Percentiles rank a stretch among this genome's conserved stretches.
Conservation (phyloP, 2,113 vertebrate genomes). For the Podarcis cretensis region DNA sequence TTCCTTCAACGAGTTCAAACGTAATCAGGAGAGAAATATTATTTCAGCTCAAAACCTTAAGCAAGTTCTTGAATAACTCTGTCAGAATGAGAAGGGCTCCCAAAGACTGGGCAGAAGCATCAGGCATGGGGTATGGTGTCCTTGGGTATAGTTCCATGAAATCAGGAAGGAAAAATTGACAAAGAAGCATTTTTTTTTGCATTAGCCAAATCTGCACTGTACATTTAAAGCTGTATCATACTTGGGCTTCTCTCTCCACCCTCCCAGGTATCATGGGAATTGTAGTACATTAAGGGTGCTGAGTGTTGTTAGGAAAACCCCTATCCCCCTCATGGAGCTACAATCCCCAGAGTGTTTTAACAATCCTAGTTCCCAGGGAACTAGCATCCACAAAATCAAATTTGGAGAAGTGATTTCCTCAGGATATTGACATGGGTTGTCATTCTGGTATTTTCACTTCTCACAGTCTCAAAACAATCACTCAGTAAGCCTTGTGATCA, state of each 20-base stretch:
- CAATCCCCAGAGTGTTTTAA: too few species aligned
- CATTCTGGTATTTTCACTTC: slow-evolving; percentile 69
- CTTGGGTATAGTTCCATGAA: slow-evolving; percentile 2
- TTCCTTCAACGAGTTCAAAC: slow-evolving; percentile 50
- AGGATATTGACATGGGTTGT: slow-evolving; percentile 77
- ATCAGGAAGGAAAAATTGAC: background rate
- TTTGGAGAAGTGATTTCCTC: slow-evolving; percentile 56
- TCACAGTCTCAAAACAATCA: slow-evolving; percentile 74
- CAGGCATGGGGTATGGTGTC: background rate
- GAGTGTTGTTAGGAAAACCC: too few species aligned
- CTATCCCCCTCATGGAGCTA: too few species aligned
- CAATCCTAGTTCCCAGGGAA: too few species aligned
- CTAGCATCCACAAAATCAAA: background rate
- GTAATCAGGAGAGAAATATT: slow-evolving; percentile 49
- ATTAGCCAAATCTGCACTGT: background rate
- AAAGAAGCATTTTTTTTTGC: background rate
- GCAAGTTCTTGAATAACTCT: slow-evolving; percentile 37
- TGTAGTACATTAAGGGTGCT: too few species aligned
- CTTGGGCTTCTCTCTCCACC: too few species aligned
- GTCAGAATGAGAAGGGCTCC: slow-evolving; percentile 21
- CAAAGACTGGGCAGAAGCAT: slow-evolving; percentile 26
- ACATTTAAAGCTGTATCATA: too few species aligned
- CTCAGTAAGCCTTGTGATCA: slow-evolving; percentile 75
- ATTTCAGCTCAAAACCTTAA: slow-evolving; percentile 49
- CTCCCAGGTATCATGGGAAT: too few species aligned